Percentiles rank a stretch among this genome's conserved stretches.
These are phyloP conservation scores for Lophotis ruficrista DNA, from an alignment of 2,113 vertebrate species.

Conservation along the genomic window DNA sequence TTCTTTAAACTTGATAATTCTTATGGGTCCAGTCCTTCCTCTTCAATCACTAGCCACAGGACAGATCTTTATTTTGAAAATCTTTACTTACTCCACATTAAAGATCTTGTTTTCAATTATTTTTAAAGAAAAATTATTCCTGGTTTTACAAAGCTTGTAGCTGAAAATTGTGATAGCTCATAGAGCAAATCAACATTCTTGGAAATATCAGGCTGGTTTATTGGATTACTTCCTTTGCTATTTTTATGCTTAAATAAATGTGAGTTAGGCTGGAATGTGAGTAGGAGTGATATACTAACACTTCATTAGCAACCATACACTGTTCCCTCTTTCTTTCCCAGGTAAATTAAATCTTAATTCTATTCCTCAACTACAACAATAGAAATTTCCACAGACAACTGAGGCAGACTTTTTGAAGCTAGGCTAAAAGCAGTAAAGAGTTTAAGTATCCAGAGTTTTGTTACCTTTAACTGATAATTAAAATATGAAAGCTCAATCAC, in stretches of 20 bases:
- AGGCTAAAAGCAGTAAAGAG: neutral
- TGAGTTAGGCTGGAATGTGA: neutral
- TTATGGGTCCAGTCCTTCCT: neutral
- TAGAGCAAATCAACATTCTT: neutral
- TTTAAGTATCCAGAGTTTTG: neutral
- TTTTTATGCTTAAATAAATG: neutral
- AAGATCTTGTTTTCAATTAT: neutral
- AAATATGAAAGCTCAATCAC: neutral
- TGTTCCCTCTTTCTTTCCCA: neutral
- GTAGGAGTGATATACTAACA: neutral
- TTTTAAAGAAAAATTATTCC: neutral
- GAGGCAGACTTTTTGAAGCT: neutral
- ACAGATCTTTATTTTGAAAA: neutral
- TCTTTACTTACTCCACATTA: neutral
- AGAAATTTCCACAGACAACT: neutral
- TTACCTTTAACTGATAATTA: neutral
- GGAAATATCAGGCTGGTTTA: neutral
- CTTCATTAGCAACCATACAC: neutral
- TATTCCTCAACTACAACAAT: neutral
- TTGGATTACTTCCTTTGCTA: neutral
- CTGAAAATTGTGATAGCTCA: neutral
- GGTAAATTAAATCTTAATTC: neutral
- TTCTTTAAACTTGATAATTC: neutral
- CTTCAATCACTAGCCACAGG: neutral
- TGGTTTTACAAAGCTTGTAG: neutral